phyloP scores from a whole-genome alignment of 2,888 invertebrate species.

The Drosophila longiperda region DNA sequence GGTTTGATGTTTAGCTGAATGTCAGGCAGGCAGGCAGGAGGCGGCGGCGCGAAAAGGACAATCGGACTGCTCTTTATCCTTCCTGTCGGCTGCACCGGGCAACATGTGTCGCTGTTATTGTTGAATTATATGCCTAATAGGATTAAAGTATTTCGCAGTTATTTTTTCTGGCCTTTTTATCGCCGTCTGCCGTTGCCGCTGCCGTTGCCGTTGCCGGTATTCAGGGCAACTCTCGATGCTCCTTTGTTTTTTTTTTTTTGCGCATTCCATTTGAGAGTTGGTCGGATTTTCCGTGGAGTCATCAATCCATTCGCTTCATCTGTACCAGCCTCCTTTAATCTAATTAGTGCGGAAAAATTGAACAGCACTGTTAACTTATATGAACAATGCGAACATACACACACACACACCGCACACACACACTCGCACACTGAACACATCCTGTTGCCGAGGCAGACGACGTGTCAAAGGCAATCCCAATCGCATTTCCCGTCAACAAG shows the following conservation, averaged over 20 bases:
- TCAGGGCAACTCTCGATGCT: slow-evolving; percentile 47
- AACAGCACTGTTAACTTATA: slow-evolving; percentile 73
- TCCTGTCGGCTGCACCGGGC: slow-evolving; percentile 75
- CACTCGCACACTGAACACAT: slow-evolving; percentile 26
- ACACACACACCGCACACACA: slow-evolving; percentile 24
- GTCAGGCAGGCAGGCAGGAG: slow-evolving; percentile 25
- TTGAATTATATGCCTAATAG: slow-evolving; percentile 84
- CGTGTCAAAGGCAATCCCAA: slow-evolving; percentile 75
- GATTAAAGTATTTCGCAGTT: slow-evolving; percentile 83
- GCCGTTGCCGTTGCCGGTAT: slow-evolving; percentile 43
- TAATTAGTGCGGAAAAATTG: slow-evolving; percentile 79
- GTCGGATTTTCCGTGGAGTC: slow-evolving; percentile 54
- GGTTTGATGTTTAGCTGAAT: slow-evolving; percentile 25
- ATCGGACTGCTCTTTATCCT: slow-evolving; percentile 71
- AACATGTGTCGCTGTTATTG: slow-evolving; percentile 84
- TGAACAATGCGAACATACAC: slow-evolving; percentile 58
- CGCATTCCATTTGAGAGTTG: slow-evolving; percentile 45
- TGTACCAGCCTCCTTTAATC: slow-evolving; percentile 70
- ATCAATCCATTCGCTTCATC: slow-evolving; percentile 60
- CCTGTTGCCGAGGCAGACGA: slow-evolving; percentile 57
- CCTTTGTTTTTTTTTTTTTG: slow-evolving; percentile 50
- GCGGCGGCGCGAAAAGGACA: slow-evolving; percentile 73
- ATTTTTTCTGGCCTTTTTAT: slow-evolving; percentile 66
- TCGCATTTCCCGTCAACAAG: slow-evolving; percentile 61
- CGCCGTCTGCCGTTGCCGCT: slow-evolving; percentile 51